Conservation (phyloP, 2,113 vertebrate genomes). For the Sminthopsis crassicaudata region DNA sequence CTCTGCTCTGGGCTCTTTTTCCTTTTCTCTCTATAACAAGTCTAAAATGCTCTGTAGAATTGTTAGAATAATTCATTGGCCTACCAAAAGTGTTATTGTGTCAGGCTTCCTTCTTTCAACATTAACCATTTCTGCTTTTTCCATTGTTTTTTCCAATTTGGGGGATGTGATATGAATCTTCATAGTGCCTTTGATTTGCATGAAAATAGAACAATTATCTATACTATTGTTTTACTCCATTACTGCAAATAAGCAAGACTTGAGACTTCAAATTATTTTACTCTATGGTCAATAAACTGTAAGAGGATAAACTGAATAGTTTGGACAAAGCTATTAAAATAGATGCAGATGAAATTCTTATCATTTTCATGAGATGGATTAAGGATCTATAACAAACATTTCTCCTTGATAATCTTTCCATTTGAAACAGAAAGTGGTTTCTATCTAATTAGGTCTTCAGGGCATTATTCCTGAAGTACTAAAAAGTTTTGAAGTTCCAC, state of each 20-base stretch:
- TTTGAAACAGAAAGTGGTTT: slow-evolving; percentile 36
- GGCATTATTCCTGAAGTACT: slow-evolving; percentile 65
- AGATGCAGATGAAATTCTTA: not conserved
- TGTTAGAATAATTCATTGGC: not conserved
- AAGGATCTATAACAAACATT: not conserved
- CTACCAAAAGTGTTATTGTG: not conserved
- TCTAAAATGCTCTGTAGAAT: not conserved
- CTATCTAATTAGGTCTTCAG: slow-evolving; percentile 69
- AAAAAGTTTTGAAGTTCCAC: slow-evolving; percentile 54
- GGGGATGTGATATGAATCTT: not conserved
- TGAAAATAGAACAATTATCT: not conserved
- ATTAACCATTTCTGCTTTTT: not conserved
- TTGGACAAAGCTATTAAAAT: slow-evolving; percentile 24
- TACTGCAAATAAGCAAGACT: slow-evolving; percentile 12
- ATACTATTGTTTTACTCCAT: not conserved
- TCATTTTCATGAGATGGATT: not conserved
- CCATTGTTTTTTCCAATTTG: not conserved
- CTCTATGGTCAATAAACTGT: not conserved
- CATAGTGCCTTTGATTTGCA: not conserved
- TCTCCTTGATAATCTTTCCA: slow-evolving; percentile 43
- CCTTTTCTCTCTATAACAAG: too few species aligned
- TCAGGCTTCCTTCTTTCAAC: not conserved
- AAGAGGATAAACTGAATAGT: not conserved
- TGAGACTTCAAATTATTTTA: slow-evolving; percentile 11
- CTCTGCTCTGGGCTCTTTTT: too few species aligned